Evolutionary conservation across 2,113 vertebrate genomes (phyloP).

Genomic region (Empidonax traillii): DNA sequence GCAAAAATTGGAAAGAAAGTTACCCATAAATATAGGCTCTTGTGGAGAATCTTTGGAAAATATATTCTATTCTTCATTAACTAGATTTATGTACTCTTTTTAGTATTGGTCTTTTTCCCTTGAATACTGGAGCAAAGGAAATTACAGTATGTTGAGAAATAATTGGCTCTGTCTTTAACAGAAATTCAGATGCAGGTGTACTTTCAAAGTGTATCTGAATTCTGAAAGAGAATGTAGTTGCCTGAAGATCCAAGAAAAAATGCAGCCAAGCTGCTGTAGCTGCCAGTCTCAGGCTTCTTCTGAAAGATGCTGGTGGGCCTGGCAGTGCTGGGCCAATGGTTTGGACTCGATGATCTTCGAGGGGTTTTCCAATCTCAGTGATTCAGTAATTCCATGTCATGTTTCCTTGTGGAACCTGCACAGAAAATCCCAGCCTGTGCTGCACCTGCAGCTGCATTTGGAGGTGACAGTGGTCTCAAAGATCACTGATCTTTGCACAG

Average conservation of each 20-base stretch:
- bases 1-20: neutral
- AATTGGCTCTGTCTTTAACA: neutral
- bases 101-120: neutral
- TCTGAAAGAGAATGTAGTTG: neutral
- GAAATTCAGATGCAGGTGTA: neutral
- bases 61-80: constrained; percentile 13
- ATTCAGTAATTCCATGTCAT: neutral
- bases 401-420: neutral
- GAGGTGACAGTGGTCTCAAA: neutral
- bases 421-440: neutral
- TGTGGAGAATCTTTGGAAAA: neutral
- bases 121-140: constrained; percentile 8
- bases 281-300: neutral
- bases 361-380: neutral
- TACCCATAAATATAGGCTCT: neutral
- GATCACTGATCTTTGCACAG: neutral
- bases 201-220: neutral
- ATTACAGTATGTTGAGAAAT: neutral
- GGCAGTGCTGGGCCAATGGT: neutral
- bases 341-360: neutral
- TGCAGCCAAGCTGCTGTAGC: neutral
- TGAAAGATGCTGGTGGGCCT: neutral
- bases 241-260: neutral
- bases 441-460: neutral
- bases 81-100: constrained; percentile 2